A percentile compares a stretch with the other conserved stretches of the same genome.
Evolutionary conservation across 2,113 vertebrate species (phyloP).

Genomic region (Furnarius figulus): DNA sequence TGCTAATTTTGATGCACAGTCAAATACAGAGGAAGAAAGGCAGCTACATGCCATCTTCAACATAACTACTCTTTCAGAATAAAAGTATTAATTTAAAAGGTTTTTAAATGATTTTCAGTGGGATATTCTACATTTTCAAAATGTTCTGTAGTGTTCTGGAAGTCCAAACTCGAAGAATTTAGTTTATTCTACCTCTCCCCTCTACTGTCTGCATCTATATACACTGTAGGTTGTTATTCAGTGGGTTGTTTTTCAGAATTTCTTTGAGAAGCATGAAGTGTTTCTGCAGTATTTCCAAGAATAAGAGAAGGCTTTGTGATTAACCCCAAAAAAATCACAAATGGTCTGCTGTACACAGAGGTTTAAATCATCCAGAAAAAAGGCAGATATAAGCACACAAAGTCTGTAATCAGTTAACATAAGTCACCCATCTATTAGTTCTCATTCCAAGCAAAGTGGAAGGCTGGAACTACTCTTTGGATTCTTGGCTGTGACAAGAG

Average conservation of each 20-base stretch:
- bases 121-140: not conserved
- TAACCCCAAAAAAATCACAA: not conserved
- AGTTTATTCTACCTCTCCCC: not conserved
- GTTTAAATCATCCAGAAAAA: not conserved
- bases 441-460: not conserved
- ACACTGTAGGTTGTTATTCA: not conserved
- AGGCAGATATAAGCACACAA: not conserved
- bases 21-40: not conserved
- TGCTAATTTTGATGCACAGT: not conserved
- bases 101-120: not conserved
- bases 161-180: not conserved
- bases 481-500: not conserved
- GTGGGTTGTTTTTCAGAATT: not conserved
- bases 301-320: not conserved
- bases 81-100: not conserved
- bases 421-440: not conserved
- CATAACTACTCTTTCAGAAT: not conserved
- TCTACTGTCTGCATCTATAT: not conserved
- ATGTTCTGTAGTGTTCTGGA: not conserved
- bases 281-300: not conserved
- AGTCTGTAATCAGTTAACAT: not conserved
- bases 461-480: not conserved
- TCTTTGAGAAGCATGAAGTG: not conserved
- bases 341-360: not conserved
- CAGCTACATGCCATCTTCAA: not conserved